These are phyloP conservation scores for Drosophila pegasa DNA, from an alignment of 2,888 invertebrate species.

Conservation along the genomic window DNA sequence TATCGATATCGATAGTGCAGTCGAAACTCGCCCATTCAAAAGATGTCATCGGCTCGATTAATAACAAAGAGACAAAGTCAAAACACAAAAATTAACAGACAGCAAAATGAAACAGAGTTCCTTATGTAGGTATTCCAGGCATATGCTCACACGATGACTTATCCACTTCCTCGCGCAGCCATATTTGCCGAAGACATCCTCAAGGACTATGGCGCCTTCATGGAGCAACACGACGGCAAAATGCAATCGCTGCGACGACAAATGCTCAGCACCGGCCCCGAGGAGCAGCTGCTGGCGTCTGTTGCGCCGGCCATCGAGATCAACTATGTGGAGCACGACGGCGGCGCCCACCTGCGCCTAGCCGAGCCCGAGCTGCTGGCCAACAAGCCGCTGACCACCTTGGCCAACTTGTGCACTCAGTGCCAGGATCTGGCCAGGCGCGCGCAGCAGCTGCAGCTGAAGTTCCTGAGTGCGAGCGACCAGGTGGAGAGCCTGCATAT, in stretches of 20 bases:
- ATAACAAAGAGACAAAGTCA: slow-evolving; percentile 47
- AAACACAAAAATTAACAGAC: slow-evolving; percentile 18
- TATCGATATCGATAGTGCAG: slow-evolving; percentile 20
- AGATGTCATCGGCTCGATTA: slow-evolving; percentile 34
- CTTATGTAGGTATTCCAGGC: slow-evolving; percentile 41
- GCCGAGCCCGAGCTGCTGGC: slow-evolving; percentile 91
- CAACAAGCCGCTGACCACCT: slow-evolving; percentile 91
- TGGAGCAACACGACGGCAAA: slow-evolving; percentile 78
- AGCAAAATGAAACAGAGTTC: slow-evolving; percentile 50
- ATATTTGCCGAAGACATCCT: slow-evolving; percentile 82
- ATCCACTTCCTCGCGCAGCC: slow-evolving; percentile 27
- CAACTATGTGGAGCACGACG: slow-evolving; percentile 39
- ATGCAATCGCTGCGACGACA: slow-evolving; percentile 58
- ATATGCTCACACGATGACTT: neutral
- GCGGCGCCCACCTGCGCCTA: slow-evolving; percentile 11
- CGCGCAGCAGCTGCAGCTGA: slow-evolving; percentile 87
- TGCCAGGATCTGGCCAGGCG: slow-evolving; percentile 89
- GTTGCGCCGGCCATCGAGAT: slow-evolving; percentile 68
- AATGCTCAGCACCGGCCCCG: slow-evolving; percentile 16
- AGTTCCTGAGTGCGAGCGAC: slow-evolving; percentile 82
- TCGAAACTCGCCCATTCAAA: slow-evolving; percentile 24
- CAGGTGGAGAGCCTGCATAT: slow-evolving; percentile 28
- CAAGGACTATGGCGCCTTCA: slow-evolving; percentile 79
- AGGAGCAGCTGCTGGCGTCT: slow-evolving; percentile 9
- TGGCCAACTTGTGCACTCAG: slow-evolving; percentile 92